phyloP scores from a whole-genome alignment of 2,888 invertebrate species.

The Pemphredon lugubris region DNA sequence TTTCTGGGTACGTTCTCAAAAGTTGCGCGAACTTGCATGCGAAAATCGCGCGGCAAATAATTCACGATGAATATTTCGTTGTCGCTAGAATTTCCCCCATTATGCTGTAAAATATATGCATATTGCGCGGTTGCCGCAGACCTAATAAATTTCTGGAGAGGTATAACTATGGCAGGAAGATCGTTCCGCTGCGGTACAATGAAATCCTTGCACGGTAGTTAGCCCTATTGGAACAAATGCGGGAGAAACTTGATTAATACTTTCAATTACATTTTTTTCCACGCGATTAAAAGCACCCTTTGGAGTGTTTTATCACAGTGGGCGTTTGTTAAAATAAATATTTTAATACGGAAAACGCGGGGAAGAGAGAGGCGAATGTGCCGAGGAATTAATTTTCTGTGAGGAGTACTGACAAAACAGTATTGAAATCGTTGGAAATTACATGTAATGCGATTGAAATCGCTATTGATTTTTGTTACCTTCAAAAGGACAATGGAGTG shows the following conservation, averaged over 20 bases:
- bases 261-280: background rate
- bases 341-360: too few relatives aligned
- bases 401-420: too few relatives aligned
- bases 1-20: background rate
- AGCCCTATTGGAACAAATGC: constrained; percentile 28
- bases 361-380: too few relatives aligned
- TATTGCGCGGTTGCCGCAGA: background rate
- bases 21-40: background rate
- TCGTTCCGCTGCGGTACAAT: background rate
- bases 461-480: too few relatives aligned
- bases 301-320: background rate
- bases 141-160: background rate
- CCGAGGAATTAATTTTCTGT: too few relatives aligned
- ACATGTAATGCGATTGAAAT: too few relatives aligned
- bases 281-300: too few relatives aligned
- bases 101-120: background rate
- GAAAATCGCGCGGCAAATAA: background rate
- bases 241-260: background rate
- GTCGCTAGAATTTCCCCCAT: background rate
- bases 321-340: too few relatives aligned
- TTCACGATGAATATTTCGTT: background rate
- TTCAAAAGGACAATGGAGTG: too few relatives aligned
- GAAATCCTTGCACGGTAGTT: constrained; percentile 17
- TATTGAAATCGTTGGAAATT: too few relatives aligned
- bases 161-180: background rate